Base-by-base conservation (phyloP, 2,797 vertebrate species). In the Syndactyla subalaris region DNA sequence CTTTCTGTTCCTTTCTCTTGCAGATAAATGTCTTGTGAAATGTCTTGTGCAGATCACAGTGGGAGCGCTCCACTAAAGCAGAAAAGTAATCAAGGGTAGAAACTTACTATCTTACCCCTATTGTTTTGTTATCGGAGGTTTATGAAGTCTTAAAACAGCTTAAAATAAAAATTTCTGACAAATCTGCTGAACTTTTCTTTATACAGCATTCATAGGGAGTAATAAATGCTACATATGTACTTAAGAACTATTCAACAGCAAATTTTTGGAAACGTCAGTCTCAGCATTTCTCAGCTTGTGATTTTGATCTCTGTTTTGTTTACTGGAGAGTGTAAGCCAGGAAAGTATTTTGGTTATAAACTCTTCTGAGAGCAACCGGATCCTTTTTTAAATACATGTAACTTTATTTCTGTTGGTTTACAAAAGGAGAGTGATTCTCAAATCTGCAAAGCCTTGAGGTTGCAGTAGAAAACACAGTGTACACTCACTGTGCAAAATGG, bases 11-110 rank as follows among this genome's bases (percentile, higher is more conserved):
- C 77, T 92, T 80, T 88, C 78, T 70, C 83, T 43, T 30, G 81
- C 51, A 71, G 72, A 88, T 75, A 57, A 95, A 88, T 87, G 39
- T 87, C 90, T 85, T 68, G 91, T 92, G 85, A 84, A 76, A 87
- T 76, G 52, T 49, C 72, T 89, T 73, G 30, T 49, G 80, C 49
- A 51, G 52, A 21, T 87, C 63, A 24, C 91, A 66, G 77, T 66
- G 62, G 83, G 59, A 93, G 54, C 54, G 12, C 75, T 86, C 38
- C 46, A 17, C 27, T 88, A 59, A 68, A 41, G 70, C 62, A 94
- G 72, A 58, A 84, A 73, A 88, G 45, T 66, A 80, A 88, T 85
- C 70, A 84, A 70, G 65, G 61, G 43, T 83, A 68, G 74, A 92
- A 84, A 82, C n/a, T 54, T 82, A 30, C 19, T 84, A 27, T 89